Conservation (phyloP, 2,888 invertebrate genomes). For the Gastracanthus pulcherrimus region DNA sequence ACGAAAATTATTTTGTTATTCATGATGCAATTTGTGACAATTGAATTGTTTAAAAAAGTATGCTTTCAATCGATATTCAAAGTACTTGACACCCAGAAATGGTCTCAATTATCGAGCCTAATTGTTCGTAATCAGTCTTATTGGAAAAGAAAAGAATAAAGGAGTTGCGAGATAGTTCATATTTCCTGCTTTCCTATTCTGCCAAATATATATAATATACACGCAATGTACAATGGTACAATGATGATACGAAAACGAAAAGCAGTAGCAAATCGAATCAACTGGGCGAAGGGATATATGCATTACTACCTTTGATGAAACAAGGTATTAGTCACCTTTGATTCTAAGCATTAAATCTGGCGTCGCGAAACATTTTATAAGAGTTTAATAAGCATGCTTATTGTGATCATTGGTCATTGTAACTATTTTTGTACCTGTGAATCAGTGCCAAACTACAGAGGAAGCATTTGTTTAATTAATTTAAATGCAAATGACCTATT, state of each 20-base stretch:
- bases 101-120: conserved; percentile 11
- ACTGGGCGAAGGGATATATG: not conserved
- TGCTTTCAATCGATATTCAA: conserved; percentile 7
- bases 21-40: not conserved
- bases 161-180: not conserved
- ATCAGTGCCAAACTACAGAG: not conserved
- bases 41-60: not conserved
- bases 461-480: too few species aligned
- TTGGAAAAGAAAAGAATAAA: conserved; percentile 29
- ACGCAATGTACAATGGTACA: not conserved
- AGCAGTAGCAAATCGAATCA: conserved; percentile 9
- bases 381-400: not conserved
- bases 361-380: too few species aligned
- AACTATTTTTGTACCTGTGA: conserved; percentile 13
- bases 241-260: not conserved
- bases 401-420: not conserved
- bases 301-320: not conserved
- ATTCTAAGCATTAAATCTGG: too few species aligned
- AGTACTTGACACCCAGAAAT: conserved; percentile 18
- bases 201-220: not conserved
- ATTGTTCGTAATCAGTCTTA: conserved; percentile 54
- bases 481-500: too few species aligned
- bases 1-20: not conserved
- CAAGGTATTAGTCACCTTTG: not conserved
- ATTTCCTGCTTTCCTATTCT: not conserved